Conservation (phyloP, 2,113 vertebrate genomes). For the Scytalopus superciliaris region DNA sequence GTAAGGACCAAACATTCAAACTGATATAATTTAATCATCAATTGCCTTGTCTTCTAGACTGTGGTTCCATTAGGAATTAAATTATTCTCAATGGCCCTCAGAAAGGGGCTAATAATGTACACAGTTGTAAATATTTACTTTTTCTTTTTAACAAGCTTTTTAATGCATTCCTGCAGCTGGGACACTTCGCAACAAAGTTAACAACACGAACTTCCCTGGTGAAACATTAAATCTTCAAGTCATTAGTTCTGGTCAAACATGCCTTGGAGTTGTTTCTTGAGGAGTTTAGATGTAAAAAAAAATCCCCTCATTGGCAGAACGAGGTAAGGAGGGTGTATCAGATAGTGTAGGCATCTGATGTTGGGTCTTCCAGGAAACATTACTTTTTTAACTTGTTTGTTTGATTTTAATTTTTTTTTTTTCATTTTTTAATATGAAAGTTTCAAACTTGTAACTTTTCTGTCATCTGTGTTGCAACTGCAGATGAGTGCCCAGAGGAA, state of each 20-base stretch:
- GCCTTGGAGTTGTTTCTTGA: background rate
- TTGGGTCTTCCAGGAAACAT: background rate
- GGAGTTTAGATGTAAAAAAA: background rate
- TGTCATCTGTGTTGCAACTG: background rate
- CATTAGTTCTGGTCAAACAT: background rate
- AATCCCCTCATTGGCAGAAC: background rate
- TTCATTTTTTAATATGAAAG: background rate
- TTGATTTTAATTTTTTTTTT: background rate
- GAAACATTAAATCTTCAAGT: background rate
- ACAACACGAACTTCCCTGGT: background rate
- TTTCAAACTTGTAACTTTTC: background rate
- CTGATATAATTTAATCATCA: background rate
- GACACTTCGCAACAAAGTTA: background rate
- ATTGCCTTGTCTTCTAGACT: background rate
- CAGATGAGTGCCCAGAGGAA: background rate
- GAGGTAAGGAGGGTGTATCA: background rate
- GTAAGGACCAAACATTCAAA: background rate
- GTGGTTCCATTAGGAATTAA: background rate
- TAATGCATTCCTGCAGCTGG: background rate
- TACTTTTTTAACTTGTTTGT: background rate
- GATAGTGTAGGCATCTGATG: background rate
- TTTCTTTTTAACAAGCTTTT: conserved; percentile 1
- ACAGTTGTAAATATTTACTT: conserved; percentile 21
- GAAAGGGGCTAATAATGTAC: background rate
- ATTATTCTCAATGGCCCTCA: background rate